phyloP scores from a whole-genome alignment of 2,888 invertebrate species.

The Chrysomela aeneicollis region DNA sequence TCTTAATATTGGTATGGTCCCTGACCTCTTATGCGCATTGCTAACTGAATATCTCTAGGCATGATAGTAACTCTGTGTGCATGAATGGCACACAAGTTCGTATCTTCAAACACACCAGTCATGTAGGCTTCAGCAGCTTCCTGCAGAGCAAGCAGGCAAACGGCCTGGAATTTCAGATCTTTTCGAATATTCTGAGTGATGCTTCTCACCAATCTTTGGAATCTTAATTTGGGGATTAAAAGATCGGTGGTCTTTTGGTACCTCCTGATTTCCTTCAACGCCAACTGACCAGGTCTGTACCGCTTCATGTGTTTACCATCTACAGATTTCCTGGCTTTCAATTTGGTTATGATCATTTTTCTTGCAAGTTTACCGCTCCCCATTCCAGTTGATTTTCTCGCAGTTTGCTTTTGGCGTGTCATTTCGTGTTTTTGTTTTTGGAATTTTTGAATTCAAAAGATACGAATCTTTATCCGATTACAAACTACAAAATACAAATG shows the following conservation, averaged over 20 bases:
- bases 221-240: conserved; percentile 85
- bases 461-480: no score
- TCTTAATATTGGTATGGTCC: not conserved
- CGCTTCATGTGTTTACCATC: not conserved
- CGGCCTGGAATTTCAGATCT: conserved; percentile 88
- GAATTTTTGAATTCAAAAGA: no score
- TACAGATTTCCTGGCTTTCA: not conserved
- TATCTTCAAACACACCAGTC: conserved; percentile 33
- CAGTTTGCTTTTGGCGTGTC: not conserved
- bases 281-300: conserved; percentile 80
- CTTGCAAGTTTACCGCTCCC: not conserved
- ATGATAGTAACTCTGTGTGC: conserved; percentile 68
- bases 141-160: conserved; percentile 76
- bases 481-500: no score
- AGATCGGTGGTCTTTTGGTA: conserved; percentile 92
- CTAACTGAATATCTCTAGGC: conserved; percentile 96
- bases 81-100: conserved; percentile 62
- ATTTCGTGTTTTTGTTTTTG: not conserved
- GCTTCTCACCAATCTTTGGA: conserved; percentile 91
- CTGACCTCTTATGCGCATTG: conserved; percentile 88
- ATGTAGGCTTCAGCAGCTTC: conserved; percentile 80
- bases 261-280: conserved; percentile 90
- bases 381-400: conserved; percentile 11
- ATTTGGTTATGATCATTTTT: not conserved
- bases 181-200: conserved; percentile 94